Conservation (phyloP, 2,113 vertebrate genomes). For the Mugil cephalus region DNA sequence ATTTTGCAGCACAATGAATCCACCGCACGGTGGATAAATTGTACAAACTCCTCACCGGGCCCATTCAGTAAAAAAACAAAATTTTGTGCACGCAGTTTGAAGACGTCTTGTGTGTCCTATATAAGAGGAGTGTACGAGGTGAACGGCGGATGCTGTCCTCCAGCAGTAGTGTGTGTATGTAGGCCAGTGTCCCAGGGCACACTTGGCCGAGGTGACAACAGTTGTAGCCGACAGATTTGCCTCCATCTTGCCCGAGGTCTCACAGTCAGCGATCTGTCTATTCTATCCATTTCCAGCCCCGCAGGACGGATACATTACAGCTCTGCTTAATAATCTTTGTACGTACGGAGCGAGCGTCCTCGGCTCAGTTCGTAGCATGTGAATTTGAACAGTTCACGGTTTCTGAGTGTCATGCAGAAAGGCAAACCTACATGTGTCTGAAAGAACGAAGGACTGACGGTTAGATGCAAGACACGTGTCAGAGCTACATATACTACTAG, state of each 20-base stretch:
- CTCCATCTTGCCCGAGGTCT: constrained; percentile 85
- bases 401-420: no score
- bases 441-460: no score
- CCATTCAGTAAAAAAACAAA: background rate
- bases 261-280: constrained; percentile 79
- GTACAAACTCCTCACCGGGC: background rate
- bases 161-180: constrained; percentile 82
- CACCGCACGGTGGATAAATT: constrained; percentile 4
- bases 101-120: background rate
- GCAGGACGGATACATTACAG: constrained; percentile 69
- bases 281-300: constrained; percentile 72
- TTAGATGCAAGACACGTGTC: no score
- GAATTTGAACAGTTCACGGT: background rate
- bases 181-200: constrained; percentile 87
- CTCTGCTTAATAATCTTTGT: constrained; percentile 47
- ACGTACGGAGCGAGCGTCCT: constrained; percentile 17
- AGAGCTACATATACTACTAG: no score
- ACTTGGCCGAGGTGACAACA: constrained; percentile 84
- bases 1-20: background rate
- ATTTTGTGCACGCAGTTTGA: background rate
- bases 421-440: background rate
- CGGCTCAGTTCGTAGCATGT: constrained; percentile 13
- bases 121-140: constrained; percentile 36
- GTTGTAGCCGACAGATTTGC: constrained; percentile 88
- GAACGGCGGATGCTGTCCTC: constrained; percentile 55